Evolutionary conservation across 1,140 invertebrate species (phyloP), one percentile per base, ranked within the genome.

Genomic region (Prorops nasuta): DNA sequence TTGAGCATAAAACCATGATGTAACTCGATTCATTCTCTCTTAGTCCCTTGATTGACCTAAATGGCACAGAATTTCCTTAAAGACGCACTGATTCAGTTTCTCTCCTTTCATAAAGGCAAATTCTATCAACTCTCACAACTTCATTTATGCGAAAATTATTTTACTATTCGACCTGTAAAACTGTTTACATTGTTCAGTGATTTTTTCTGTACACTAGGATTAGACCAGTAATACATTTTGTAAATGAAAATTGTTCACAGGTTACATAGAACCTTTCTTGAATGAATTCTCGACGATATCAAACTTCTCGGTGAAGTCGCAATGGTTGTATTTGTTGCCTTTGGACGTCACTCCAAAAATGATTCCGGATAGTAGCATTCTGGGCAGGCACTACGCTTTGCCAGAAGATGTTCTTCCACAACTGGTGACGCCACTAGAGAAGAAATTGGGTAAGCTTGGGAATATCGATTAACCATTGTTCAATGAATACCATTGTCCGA

Each of bases 281-380:
- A 70, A 83, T 9, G 81, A 89, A 43, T 60, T 94, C 15, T 79
- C 81, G 3, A 67, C 80, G 0, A 77, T 91, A 19, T 85, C 87
- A 34, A 84, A 88, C 64, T 88, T 92, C 56, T 86, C 84, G 0
- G 78, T 94, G 0, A 91, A 92, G 66, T 92, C 91, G 0, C 92
- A 96, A 71, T 91, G 88, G 88, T 76, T 95, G 10, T 91, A 92
- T 74, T 84, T 91, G 32, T 77, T 91, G 2, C 83, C 90, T n/a
- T 77, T 94, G 20, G 84, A 88, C 20, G 84, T 89, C 1, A 79
- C 80, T 34, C 81, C 85, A 0, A 83, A 77, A 58, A 80, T 84
- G 63, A 63, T 81, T 2, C 71, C 73, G 4, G 84, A 84, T 38
- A 63, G 62, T 6, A 76, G 71, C 3, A 69, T 68, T 18, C 65